phyloP scores from a whole-genome alignment of 2,797 vertebrate genomes.

The Cryptoprocta ferox region DNA sequence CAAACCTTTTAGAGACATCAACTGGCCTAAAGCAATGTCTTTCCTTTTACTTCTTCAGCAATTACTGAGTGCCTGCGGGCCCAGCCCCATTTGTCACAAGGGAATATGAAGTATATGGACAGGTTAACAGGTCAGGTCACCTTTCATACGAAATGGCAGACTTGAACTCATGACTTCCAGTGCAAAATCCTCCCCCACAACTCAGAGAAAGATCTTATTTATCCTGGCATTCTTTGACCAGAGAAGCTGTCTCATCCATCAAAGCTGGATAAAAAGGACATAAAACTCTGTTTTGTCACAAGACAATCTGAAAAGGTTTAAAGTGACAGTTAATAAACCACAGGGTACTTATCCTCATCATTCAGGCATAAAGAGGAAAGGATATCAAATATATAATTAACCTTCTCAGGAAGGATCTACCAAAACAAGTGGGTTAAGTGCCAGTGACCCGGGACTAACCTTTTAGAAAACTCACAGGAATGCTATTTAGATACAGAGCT shows the following conservation, averaged over 20 bases:
- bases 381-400: conserved; percentile 79
- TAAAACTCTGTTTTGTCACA: conserved; percentile 66
- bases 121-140: not conserved
- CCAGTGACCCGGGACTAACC: conserved; percentile 77
- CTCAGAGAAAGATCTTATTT: conserved; percentile 35
- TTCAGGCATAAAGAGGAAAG: conserved; percentile 76
- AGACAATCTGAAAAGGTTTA: conserved; percentile 64
- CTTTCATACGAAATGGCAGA: not conserved
- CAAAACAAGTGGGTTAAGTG: conserved; percentile 74
- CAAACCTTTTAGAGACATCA: not conserved
- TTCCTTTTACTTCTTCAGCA: not conserved
- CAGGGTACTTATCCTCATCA: conserved; percentile 55
- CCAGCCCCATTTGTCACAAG: not conserved
- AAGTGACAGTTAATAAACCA: conserved; percentile 72
- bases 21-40: not conserved
- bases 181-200: not conserved
- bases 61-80: not conserved
- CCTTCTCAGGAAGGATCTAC: conserved; percentile 61
- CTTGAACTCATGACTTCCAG: conserved; percentile 53
- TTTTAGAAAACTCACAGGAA: conserved; percentile 74
- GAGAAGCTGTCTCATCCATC: conserved; percentile 43
- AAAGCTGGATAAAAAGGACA: conserved; percentile 61
- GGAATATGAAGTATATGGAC: not conserved
- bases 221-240: not conserved
- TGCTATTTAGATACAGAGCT: conserved; percentile 70